Evolutionary conservation across 2,113 vertebrate genomes (phyloP), one percentile per base, ranked within the genome.

Genomic region (Siniperca chuatsi): DNA sequence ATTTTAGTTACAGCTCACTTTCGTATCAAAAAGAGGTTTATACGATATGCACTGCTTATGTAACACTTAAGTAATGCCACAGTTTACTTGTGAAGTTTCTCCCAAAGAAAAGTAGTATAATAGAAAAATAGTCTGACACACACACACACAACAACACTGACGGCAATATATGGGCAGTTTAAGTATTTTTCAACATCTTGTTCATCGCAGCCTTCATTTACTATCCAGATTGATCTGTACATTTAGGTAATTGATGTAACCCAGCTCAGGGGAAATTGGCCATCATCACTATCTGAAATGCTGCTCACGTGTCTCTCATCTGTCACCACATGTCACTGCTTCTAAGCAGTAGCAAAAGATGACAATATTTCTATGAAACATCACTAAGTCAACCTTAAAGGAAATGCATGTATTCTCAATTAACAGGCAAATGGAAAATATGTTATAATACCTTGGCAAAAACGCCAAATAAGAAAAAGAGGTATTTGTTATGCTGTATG

Each of bases 401-500:
- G 21, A 12, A 58, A 33, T 16, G 8, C 6, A 60, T 40, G 11
- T 1, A 15, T 8, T 52, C n/a, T 58, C 5, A 52, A 12, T 37
- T 20, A n/a, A 71, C 21, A 29, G 8, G 9, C 6, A 75, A 44
- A 57, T 72, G 0, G 52, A 57, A 74, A 67, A 54, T 10, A 18
- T 13, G 3, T 18, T 73, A 11, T 69, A 69, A 60, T 33, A 78
- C 5, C 29, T 55, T 33, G 33, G 1, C 2, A 33, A 40, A 50
- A 55, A 33, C 25, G 7, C 0, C 9, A 71, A 42, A 11, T 25
- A 21, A 35, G 20, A 33, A 2, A 62, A 37, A 66, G 87, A 87
- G 81, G 81, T 84, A 75, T 65, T 3, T 65, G 9, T 65, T 21
- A 10, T 55, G 7, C 16, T 55, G 58, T 33, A 18, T 79, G 3